A percentile compares a stretch with the other conserved stretches of the same genome.
These are phyloP conservation scores for Nebria salina DNA, from an alignment of 2,888 invertebrate genomes.

Conservation along the genomic window DNA sequence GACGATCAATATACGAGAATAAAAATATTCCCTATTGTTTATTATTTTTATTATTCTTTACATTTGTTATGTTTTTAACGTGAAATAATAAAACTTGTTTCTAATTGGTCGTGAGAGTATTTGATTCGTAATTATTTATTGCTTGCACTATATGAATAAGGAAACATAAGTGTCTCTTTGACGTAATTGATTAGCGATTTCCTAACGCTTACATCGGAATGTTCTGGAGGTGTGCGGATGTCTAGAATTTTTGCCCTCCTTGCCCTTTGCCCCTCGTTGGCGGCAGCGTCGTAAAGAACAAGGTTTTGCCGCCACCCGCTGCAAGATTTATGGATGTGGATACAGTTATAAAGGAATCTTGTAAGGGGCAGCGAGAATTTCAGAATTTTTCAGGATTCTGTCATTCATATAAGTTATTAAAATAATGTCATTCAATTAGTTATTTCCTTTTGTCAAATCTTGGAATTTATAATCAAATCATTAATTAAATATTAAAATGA, in stretches of 20 bases:
- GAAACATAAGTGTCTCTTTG: constrained; percentile 6
- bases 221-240: constrained; percentile 14
- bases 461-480: not conserved
- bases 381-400: not conserved
- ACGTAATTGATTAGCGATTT: constrained; percentile 19
- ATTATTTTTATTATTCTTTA: too few species aligned
- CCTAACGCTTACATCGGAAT: constrained; percentile 13
- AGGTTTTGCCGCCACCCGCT: constrained; percentile 11
- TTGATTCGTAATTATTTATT: too few species aligned
- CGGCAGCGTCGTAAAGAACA: not conserved
- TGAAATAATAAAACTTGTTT: too few species aligned
- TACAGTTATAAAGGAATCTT: not conserved
- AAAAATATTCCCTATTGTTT: too few species aligned
- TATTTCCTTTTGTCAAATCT: not conserved
- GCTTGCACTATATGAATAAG: not conserved
- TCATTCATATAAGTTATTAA: not conserved
- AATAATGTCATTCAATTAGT: not conserved
- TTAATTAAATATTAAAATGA: not conserved
- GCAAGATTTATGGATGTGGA: not conserved
- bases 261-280: not conserved
- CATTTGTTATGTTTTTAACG: too few species aligned
- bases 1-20: too few species aligned
- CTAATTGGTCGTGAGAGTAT: too few species aligned
- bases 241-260: constrained; percentile 4
- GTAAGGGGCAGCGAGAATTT: not conserved